phyloP scores from a whole-genome alignment of 1,140 invertebrate species.

The Penaeus chinensis region DNA sequence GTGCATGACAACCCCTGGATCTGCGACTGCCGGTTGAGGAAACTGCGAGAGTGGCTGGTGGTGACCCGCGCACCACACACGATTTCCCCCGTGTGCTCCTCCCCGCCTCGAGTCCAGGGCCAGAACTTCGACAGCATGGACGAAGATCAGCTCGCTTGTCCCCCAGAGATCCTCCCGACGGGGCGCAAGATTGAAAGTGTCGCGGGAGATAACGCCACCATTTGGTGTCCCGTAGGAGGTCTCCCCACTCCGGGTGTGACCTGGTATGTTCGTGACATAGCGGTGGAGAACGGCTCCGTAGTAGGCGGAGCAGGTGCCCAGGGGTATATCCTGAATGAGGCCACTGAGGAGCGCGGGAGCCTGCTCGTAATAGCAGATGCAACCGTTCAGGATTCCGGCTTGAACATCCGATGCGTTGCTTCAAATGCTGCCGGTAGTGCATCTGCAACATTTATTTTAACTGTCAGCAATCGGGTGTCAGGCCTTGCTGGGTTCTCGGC shows the following conservation, averaged over 20 bases:
- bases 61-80: slow-evolving; percentile 79
- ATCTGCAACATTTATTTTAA: slow-evolving; percentile 81
- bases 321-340: slow-evolving; percentile 52
- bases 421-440: slow-evolving; percentile 83
- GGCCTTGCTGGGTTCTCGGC: background rate
- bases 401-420: slow-evolving; percentile 74
- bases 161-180: slow-evolving; percentile 80
- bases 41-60: slow-evolving; percentile 82
- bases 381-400: slow-evolving; percentile 81
- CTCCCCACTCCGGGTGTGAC: slow-evolving; percentile 83
- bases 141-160: slow-evolving; percentile 82
- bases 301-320: slow-evolving; percentile 77
- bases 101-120: slow-evolving; percentile 77
- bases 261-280: slow-evolving; percentile 88
- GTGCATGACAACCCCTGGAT: slow-evolving; percentile 89
- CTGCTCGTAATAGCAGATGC: slow-evolving; percentile 34
- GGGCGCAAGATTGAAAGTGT: slow-evolving; percentile 79
- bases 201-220: slow-evolving; percentile 86
- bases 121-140: slow-evolving; percentile 78
- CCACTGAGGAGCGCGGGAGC: slow-evolving; percentile 58
- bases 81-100: slow-evolving; percentile 79
- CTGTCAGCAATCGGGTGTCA: slow-evolving; percentile 16
- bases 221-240: slow-evolving; percentile 82
- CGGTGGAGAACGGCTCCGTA: slow-evolving; percentile 80
- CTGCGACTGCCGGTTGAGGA: slow-evolving; percentile 84